A percentile compares a stretch with the other conserved stretches of the same genome.
phyloP scores from a whole-genome alignment of 1,140 invertebrate species.

The Drosophila malerkotliana region DNA sequence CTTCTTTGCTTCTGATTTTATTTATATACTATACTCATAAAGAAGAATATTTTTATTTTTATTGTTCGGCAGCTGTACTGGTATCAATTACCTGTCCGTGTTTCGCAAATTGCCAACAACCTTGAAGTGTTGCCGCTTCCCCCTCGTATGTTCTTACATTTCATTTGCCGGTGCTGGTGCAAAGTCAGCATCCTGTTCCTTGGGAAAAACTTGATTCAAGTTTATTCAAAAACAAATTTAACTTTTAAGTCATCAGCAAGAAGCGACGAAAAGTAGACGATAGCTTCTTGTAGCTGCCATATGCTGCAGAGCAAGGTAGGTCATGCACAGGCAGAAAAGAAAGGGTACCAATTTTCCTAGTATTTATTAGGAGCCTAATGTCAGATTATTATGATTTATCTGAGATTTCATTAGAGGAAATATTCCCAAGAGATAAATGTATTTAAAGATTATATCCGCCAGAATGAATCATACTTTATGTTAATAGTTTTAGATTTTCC shows the following conservation, averaged over 20 bases:
- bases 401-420: neutral
- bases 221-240: slow-evolving; percentile 76
- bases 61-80: slow-evolving; percentile 39
- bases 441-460: neutral
- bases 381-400: neutral
- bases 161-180: neutral
- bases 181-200: neutral
- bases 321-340: neutral
- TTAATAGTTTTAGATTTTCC: neutral
- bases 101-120: slow-evolving; percentile 57
- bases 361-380: no score
- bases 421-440: neutral
- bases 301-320: slow-evolving; percentile 24
- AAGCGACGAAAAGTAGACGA: slow-evolving; percentile 21
- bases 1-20: slow-evolving; percentile 17
- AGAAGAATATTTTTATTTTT: neutral
- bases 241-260: slow-evolving; percentile 75
- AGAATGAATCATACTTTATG: neutral
- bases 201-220: slow-evolving; percentile 72
- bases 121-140: slow-evolving; percentile 55
- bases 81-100: slow-evolving; percentile 66
- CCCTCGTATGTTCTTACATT: neutral
- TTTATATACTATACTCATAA: neutral
- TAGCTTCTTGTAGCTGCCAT: slow-evolving; percentile 28
- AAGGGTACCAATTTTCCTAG: no score